Evolutionary conservation across 1,140 invertebrate genomes (phyloP), one percentile per base, ranked within the genome.

Genomic region (Euschistus heros): DNA sequence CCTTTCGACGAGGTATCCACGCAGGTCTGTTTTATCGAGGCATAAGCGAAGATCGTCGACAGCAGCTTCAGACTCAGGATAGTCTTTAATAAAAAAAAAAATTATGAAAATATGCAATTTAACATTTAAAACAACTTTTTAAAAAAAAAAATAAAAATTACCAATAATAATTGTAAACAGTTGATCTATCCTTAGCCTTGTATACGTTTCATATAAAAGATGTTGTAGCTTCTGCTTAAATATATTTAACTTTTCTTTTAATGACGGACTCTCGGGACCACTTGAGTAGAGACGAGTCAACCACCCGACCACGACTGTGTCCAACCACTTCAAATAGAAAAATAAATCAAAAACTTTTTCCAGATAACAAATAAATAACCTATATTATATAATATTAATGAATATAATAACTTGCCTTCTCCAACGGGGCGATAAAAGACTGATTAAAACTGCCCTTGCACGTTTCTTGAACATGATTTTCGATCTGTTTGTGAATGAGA

Each of bases 91-190:
- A 67, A 24, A 66, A 63, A 54, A 33, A 17, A 30, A 20, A 17
- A 27, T 18, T 42, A 65, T n/a, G 18, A 65, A 26, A 65, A 6
- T 13, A 2, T 33, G n/a, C 8, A 61, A 61, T 30, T 30, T 66
- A 24, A 10, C 18, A 18, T 37, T 61, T 61, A 63, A n/a, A 63
- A 46, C 22, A 47, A 18, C 13, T 88, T 97, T 74, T 96, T 90
- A 82, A 69, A 68, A 70, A 68, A 64, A 59, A 57, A 37, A 52
- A 42, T 14, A 59, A 68, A 20, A 4, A 70, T 74, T 79, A 86
- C 84, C 88, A 74, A 97, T 94, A 65, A 97, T 94, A 61, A 97
- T 97, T 72, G 91, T 92, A 75, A 97, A 97, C 52, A 98, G 79
- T 73, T 97, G 91, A 72, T 92, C 86, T 64, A 96, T 95, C 69